Conservation (phyloP, 2,797 vertebrate genomes). For the Channa striata region DNA sequence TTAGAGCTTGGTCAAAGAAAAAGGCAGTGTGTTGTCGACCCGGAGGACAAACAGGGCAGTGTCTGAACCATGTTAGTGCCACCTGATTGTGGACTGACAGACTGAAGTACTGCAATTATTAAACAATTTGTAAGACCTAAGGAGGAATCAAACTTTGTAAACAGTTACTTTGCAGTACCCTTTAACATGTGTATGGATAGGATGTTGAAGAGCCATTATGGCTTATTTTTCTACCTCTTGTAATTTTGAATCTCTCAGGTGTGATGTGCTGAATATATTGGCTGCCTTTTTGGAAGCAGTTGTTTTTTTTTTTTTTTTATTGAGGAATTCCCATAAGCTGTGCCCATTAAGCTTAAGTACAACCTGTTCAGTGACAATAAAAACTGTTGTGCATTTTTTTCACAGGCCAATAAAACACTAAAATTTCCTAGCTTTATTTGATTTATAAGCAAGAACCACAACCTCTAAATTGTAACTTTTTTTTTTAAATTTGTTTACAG, state of each 20-base stretch:
- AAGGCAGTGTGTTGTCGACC: constrained; percentile 73
- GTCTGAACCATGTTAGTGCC: constrained; percentile 40
- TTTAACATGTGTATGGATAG: constrained; percentile 9
- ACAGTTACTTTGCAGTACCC: constrained; percentile 36
- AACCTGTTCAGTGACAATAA: constrained; percentile 5
- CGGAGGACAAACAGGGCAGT: constrained; percentile 44
- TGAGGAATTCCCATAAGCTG: background rate
- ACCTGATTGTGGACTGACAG: background rate
- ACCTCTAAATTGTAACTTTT: too few relatives aligned
- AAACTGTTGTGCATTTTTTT: background rate
- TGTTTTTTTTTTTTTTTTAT: constrained; percentile 15
- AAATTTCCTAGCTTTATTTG: too few relatives aligned
- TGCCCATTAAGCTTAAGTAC: background rate
- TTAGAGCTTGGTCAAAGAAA: constrained; percentile 74
- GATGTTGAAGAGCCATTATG: background rate
- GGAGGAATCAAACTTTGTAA: constrained; percentile 18
- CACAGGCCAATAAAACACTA: background rate
- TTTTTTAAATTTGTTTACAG: too few relatives aligned
- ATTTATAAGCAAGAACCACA: too few relatives aligned
- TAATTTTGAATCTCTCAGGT: constrained; percentile 12
- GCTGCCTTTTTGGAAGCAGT: constrained; percentile 4
- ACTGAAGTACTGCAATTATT: constrained; percentile 2
- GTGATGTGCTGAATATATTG: background rate
- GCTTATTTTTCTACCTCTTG: constrained; percentile 17
- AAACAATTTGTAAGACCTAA: background rate